Conservation (phyloP, 1,140 invertebrate genomes). For the Laodelphax striatellus region DNA sequence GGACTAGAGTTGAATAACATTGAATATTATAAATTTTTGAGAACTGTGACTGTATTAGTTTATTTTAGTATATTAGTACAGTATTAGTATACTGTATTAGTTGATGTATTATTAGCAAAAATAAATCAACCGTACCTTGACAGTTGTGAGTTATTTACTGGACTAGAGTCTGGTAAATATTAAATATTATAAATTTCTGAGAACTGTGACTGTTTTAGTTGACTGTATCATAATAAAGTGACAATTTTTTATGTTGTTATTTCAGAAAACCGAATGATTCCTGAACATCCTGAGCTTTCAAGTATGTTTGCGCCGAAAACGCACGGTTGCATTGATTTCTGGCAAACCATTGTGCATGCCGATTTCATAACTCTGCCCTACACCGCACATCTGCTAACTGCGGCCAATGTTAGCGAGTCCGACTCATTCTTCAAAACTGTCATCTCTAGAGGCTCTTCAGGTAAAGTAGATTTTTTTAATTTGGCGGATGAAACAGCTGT, state of each 20-base stretch:
- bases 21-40: too few species aligned
- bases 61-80: too few species aligned
- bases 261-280: slow-evolving; percentile 8
- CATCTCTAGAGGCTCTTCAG: slow-evolving; percentile 47
- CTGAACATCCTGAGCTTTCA: neutral
- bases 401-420: slow-evolving; percentile 25
- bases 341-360: slow-evolving; percentile 50
- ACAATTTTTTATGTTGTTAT: slow-evolving; percentile 11
- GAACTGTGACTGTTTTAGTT: slow-evolving; percentile 15
- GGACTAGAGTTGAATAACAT: too few species aligned
- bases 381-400: slow-evolving; percentile 23
- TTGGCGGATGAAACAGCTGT: too few species aligned
- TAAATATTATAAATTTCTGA: too few species aligned
- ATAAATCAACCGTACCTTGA: too few species aligned
- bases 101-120: too few species aligned
- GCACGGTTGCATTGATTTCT: slow-evolving; percentile 34
- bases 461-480: slow-evolving; percentile 6
- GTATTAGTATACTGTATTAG: too few species aligned
- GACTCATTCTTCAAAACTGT: slow-evolving; percentile 58
- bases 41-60: too few species aligned
- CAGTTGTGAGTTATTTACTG: too few species aligned
- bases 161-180: too few species aligned
- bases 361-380: slow-evolving; percentile 45
- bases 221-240: slow-evolving; percentile 14
- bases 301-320: neutral